Percentiles rank a stretch among this genome's conserved stretches.
These are phyloP conservation scores for Drosophila lowei DNA, from an alignment of 1,140 invertebrate species.

Conservation along the genomic window DNA sequence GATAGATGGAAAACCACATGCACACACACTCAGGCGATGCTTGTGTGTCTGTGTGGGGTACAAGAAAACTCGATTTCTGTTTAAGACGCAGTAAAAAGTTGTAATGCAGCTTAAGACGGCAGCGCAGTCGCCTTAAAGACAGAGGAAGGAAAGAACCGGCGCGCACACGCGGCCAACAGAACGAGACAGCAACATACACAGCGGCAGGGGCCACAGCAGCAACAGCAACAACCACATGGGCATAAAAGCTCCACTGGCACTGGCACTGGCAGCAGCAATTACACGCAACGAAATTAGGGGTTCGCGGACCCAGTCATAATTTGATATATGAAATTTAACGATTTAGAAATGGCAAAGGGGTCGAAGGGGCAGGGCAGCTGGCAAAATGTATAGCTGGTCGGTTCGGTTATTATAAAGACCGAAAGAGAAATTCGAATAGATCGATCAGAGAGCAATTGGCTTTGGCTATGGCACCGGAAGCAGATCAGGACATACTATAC, in stretches of 20 bases:
- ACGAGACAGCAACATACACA: slow-evolving; percentile 53
- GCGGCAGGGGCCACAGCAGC: slow-evolving; percentile 5
- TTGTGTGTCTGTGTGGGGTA: slow-evolving; percentile 37
- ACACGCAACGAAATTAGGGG: slow-evolving; percentile 76
- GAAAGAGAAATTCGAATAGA: slow-evolving; percentile 62
- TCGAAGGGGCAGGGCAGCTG: slow-evolving; percentile 26
- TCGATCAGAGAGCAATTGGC: slow-evolving; percentile 30
- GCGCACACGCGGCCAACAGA: slow-evolving; percentile 58
- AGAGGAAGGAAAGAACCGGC: slow-evolving; percentile 75
- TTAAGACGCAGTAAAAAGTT: slow-evolving; percentile 81
- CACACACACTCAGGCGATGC: slow-evolving; percentile 10
- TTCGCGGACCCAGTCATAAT: slow-evolving; percentile 59
- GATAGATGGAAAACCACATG: slow-evolving; percentile 64
- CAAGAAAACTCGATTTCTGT: slow-evolving; percentile 80
- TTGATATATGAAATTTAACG: slow-evolving; percentile 62
- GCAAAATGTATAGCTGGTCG: slow-evolving; percentile 15
- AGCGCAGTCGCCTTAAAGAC: slow-evolving; percentile 75
- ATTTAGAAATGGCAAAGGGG: slow-evolving; percentile 45
- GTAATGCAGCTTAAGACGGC: slow-evolving; percentile 80
- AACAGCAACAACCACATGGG: slow-evolving; percentile 20
- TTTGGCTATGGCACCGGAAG: not conserved
- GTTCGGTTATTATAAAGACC: slow-evolving; percentile 51
- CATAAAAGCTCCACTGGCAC: slow-evolving; percentile 66
- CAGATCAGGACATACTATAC: not conserved
- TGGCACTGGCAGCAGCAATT: slow-evolving; percentile 74